Evolutionary conservation across 2,797 vertebrate species (phyloP), one percentile per base, ranked within the genome.

Genomic region (Oreortyx pictus): DNA sequence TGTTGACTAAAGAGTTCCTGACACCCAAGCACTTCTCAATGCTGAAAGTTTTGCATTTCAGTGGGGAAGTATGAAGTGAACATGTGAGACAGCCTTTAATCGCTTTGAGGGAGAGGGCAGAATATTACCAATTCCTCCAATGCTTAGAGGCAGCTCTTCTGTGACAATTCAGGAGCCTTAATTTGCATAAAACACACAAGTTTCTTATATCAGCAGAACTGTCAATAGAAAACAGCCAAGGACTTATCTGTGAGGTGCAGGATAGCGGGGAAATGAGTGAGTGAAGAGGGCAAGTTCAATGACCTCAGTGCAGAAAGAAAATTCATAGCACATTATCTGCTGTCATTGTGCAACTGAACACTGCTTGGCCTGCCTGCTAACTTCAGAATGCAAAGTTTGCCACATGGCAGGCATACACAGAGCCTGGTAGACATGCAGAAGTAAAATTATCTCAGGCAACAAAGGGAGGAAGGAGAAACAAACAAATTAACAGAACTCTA

Each of bases 141-240:
- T 88, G 89, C 93, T 92, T 65, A 91, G 75, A 89, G 43, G 46
- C 82, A 79, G 65, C 66, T 94, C 82, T 90, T 49, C 57, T 68
- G 41, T 93, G 92, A 95, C 93, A 94, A 90, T 87, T 95, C 74
- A 65, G 89, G 77, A 87, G 74, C 54, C 8, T 94, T 92, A 84
- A 94, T 95, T 95, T 82, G 3, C 86, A 95, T 90, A 71, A 91
- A 81, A 89, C 0, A 2, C 44, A 62, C 83, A 91, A 67, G 74
- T 82, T 84, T 87, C 86, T 94, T 93, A 71, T 17, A 31, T 86
- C 93, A 96, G 94, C 89, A 96, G 65, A 96, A 89, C 61, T 78
- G 94, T 76, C 87, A 82, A 67, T 16, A 39, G 79, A 82, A 94
- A 95, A 83, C 31, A 87, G 78, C 23, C 33, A 9, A 7, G 84